Conservation (phyloP, 1,140 invertebrate species). For the Eupeodes corollae region DNA sequence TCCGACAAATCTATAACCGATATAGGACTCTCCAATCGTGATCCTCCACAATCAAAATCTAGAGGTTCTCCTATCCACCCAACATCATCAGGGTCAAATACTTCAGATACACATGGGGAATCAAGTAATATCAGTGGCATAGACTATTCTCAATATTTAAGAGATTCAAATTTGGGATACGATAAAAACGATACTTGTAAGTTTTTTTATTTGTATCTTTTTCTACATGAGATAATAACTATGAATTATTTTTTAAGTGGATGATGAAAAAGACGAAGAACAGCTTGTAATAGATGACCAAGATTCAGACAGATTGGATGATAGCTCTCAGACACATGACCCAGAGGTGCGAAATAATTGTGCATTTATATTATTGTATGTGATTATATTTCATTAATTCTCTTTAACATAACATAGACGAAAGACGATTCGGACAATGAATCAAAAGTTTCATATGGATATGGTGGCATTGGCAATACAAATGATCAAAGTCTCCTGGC, state of each 20-base stretch:
- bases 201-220: slow-evolving; percentile 5
- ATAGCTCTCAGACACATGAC: too few species aligned
- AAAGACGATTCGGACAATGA: too few species aligned
- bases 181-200: slow-evolving; percentile 25
- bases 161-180: slow-evolving; percentile 29
- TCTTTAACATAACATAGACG: too few species aligned
- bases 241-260: slow-evolving; percentile 11
- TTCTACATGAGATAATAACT: background rate
- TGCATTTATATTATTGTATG: too few species aligned
- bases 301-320: slow-evolving; percentile 3
- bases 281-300: slow-evolving; percentile 30
- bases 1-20: slow-evolving; percentile 4
- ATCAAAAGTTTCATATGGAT: too few species aligned
- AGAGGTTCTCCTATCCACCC: too few species aligned
- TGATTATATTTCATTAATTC: too few species aligned
- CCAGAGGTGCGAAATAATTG: too few species aligned
- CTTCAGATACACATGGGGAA: background rate
- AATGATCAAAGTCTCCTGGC: too few species aligned
- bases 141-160: slow-evolving; percentile 36
- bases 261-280: slow-evolving; percentile 32
- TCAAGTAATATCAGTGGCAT: slow-evolving; percentile 28
- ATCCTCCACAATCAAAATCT: background rate
- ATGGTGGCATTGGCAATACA: too few species aligned
- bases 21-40: background rate
- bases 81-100: too few species aligned